These are phyloP conservation scores for Cyclophora punctaria DNA, from an alignment of 2,888 invertebrate genomes.

Conservation along the genomic window DNA sequence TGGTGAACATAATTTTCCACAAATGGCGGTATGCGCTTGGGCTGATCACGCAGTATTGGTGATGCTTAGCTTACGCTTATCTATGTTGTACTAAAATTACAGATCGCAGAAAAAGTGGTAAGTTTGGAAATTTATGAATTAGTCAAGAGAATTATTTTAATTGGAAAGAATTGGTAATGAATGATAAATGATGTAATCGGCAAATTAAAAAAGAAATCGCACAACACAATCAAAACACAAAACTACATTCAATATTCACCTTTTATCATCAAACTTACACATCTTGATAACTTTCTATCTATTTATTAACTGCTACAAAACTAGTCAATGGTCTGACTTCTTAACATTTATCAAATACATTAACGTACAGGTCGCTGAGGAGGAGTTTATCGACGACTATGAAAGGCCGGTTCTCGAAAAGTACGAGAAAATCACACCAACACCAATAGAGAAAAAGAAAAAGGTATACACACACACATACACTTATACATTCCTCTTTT, in stretches of 20 bases:
- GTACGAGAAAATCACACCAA: slow-evolving; percentile 77
- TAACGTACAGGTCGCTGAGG: slow-evolving; percentile 55
- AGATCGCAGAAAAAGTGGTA: slow-evolving; percentile 1
- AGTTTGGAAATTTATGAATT: neutral
- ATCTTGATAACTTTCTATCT: too few relatives aligned
- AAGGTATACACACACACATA: slow-evolving; percentile 50
- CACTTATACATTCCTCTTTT: slow-evolving; percentile 4
- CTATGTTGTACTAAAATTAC: slow-evolving; percentile 18
- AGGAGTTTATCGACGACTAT: slow-evolving; percentile 79
- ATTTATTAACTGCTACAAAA: too few relatives aligned
- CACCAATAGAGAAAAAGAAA: slow-evolving; percentile 67
- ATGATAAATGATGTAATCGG: too few relatives aligned
- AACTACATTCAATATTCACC: too few relatives aligned
- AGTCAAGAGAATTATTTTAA: too few relatives aligned
- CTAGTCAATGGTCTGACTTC: too few relatives aligned
- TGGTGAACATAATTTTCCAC: slow-evolving; percentile 11
- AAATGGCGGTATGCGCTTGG: slow-evolving; percentile 15
- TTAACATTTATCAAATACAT: slow-evolving; percentile 19
- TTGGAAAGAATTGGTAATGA: too few relatives aligned
- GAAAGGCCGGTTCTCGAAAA: slow-evolving; percentile 83
- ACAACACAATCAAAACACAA: too few relatives aligned
- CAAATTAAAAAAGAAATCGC: too few relatives aligned
- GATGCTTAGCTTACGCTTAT: slow-evolving; percentile 43
- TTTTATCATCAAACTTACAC: too few relatives aligned
- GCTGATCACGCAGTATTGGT: slow-evolving; percentile 4